Evolutionary conservation across 2,888 invertebrate species (phyloP), one percentile per base, ranked within the genome.

Genomic region (Serrognathus titanus): DNA sequence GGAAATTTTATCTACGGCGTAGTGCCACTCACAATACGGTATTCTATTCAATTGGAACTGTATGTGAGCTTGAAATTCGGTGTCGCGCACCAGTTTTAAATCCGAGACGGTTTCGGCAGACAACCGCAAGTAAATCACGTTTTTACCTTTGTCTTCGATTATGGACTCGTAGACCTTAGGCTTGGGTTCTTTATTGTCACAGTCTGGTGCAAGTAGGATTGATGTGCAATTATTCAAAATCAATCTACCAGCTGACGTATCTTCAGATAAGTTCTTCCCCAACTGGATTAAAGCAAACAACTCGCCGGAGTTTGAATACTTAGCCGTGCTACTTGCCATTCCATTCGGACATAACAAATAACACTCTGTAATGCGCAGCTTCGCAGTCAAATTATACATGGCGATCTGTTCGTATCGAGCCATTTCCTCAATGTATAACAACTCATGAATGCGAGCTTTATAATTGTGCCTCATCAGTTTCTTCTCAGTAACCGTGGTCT

Each of bases 11-110:
- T 92, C 92, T 16, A 92, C 84, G 0, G 91, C 90, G 71, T 86
- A 84, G 71, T 91, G 92, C 90, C 91, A 92, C 72, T 92, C 90
- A 75, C 91, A 91, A 66, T 90, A 87, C 0, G 90, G 87, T 60
- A 90, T 80, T 43, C 92, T 82, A 73, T 90, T 92, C 60, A 92
- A 73, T 69, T 91, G 88, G 71, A 92, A 92, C 71, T 91, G 91
- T 53, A 92, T 86, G 72, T 90, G 86, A 58, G 86, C 86, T 49
- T 83, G 77, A 51, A 88, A 79, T 58, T 85, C 85, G 0, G 82
- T 83, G 59, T 89, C 87, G 2, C 84, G 79, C 3, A 63, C 66
- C 45, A 91, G 75, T 3, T 79, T 75, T 64, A 90, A 79, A 16
- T 83, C 83, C 13, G 81, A 77, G 0, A 90, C 89, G 64, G 87